A percentile compares a stretch with the other conserved stretches of the same genome.
Conservation (phyloP, 2,797 vertebrate species). For the Chaetodon trifasciatus region DNA sequence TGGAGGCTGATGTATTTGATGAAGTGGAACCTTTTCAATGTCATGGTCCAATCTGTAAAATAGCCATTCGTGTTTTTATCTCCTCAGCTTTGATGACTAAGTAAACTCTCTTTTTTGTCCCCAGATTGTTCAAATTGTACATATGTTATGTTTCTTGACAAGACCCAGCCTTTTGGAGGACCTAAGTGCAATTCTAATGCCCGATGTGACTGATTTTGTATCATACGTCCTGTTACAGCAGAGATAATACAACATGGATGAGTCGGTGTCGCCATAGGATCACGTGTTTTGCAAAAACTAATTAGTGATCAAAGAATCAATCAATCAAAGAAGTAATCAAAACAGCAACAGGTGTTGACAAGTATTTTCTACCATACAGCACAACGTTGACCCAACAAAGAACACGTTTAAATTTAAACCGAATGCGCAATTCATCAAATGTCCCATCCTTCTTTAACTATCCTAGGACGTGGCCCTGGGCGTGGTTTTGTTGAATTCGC, state of each 20-base stretch:
- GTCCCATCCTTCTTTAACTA: background rate
- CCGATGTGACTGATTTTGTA: background rate
- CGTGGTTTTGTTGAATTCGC: slow-evolving; percentile 57
- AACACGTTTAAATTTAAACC: background rate
- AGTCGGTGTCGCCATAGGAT: background rate
- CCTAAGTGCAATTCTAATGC: background rate
- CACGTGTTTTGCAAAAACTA: background rate
- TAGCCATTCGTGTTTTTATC: background rate
- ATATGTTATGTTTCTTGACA: background rate
- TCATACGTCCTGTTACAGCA: background rate
- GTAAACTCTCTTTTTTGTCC: background rate
- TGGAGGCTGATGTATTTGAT: background rate
- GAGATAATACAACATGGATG: background rate
- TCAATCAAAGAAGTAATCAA: background rate
- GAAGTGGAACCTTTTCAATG: background rate
- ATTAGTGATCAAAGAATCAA: background rate
- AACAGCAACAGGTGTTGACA: background rate
- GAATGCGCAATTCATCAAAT: background rate
- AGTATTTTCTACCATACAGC: too few species aligned
- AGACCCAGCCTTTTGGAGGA: background rate
- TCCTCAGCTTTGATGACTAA: background rate
- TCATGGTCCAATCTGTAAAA: background rate
- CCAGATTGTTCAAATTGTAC: background rate
- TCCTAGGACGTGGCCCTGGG: background rate
- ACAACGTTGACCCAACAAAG: background rate